Evolutionary conservation across 2,113 vertebrate species (phyloP).

Genomic region (Scomber japonicus): DNA sequence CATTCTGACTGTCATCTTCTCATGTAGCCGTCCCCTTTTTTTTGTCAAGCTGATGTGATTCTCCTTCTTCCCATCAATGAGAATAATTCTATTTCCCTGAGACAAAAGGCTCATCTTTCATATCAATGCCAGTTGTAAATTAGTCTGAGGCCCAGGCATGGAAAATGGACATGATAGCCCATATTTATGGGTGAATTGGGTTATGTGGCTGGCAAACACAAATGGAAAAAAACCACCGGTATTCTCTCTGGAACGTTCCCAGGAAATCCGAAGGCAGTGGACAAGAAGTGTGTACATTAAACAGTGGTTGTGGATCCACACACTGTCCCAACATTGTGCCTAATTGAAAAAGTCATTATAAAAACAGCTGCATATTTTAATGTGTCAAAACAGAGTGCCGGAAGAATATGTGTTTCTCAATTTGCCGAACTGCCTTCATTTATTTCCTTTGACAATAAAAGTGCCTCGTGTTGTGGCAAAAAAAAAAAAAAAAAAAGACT

Average conservation of each 20-base stretch:
- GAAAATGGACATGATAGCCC: constrained; percentile 77
- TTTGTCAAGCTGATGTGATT: constrained; percentile 66
- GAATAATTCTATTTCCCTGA: constrained; percentile 75
- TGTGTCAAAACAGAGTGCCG: background rate
- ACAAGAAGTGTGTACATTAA: constrained; percentile 58
- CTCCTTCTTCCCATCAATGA: constrained; percentile 63
- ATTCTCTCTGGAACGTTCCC: constrained; percentile 63
- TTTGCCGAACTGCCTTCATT: constrained; percentile 18
- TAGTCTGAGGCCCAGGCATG: constrained; percentile 67
- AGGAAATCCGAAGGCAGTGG: constrained; percentile 33
- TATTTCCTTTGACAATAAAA: constrained; percentile 4
- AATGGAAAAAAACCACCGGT: constrained; percentile 61
- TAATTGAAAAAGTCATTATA: constrained; percentile 46
- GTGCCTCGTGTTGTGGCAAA: background rate
- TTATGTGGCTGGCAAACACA: constrained; percentile 73
- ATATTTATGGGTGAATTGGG: constrained; percentile 76
- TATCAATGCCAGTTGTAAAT: constrained; percentile 69
- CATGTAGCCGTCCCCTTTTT: constrained; percentile 19
- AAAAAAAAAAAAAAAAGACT: constrained; percentile 23
- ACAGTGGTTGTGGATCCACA: constrained; percentile 41
- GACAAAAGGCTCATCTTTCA: constrained; percentile 75
- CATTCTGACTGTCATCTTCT: constrained; percentile 34
- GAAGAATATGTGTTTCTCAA: constrained; percentile 8
- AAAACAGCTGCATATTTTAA: constrained; percentile 36
- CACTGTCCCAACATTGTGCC: constrained; percentile 26